These are phyloP conservation scores for mouse (Mus musculus) DNA, from an alignment of 2,113 vertebrate species.

Conservation along the genomic window GRCm39 chr4:95342501-95343000, in stretches of 20 bases:
- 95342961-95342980: neutral
- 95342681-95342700: neutral
- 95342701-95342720: neutral
- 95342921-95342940: neutral
- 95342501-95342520: neutral
- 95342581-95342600: neutral
- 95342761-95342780: neutral
- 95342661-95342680: neutral
- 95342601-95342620: neutral
- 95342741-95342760: neutral
- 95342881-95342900: neutral
- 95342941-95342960: neutral
- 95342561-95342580: no score
- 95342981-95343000: no score
- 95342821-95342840: neutral
- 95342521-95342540: conserved; percentile 11
- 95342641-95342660: neutral
- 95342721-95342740: neutral
- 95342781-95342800: neutral
- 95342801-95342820: neutral
- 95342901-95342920: neutral
- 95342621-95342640: neutral
- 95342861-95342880: neutral
- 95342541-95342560: conserved; percentile 9
- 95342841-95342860: no score